Conservation (phyloP, 2,113 vertebrate species). For the Xiphorhynchus elegans region DNA sequence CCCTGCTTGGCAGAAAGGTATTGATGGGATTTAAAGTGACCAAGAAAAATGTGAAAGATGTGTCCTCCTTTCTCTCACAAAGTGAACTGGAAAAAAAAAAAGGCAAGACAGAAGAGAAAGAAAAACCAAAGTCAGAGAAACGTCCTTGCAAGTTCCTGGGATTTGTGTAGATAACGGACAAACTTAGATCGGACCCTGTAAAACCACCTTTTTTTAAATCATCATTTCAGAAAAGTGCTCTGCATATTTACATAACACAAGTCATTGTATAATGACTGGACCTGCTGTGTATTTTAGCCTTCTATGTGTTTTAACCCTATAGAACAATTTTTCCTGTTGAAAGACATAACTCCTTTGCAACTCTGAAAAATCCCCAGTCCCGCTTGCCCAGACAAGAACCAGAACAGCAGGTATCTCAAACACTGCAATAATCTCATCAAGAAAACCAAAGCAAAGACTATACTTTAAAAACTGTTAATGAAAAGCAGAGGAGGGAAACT, state of each 20-base stretch:
- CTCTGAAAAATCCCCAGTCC: background rate
- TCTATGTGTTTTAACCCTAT: background rate
- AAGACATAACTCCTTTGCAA: background rate
- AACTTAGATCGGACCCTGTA: background rate
- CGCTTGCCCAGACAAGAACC: background rate
- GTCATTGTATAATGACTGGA: background rate
- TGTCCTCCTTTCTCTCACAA: constrained; percentile 50
- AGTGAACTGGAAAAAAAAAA: background rate
- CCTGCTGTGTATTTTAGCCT: background rate
- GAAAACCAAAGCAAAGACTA: background rate
- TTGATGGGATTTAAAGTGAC: constrained; percentile 73
- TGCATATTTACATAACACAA: background rate
- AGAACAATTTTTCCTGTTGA: background rate
- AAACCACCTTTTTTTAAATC: background rate
- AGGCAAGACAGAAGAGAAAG: background rate
- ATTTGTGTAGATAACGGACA: background rate
- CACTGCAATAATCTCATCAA: background rate
- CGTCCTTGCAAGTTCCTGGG: background rate
- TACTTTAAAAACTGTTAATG: background rate
- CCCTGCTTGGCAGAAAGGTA: constrained; percentile 58
- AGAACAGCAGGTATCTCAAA: background rate
- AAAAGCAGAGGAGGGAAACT: background rate
- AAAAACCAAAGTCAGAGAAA: background rate
- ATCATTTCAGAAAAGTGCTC: background rate
- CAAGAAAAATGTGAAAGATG: constrained; percentile 68